A percentile compares a stretch with the other conserved stretches of the same genome.
Evolutionary conservation across 2,797 vertebrate species (phyloP).

Genomic region (Sciaenops ocellatus): DNA sequence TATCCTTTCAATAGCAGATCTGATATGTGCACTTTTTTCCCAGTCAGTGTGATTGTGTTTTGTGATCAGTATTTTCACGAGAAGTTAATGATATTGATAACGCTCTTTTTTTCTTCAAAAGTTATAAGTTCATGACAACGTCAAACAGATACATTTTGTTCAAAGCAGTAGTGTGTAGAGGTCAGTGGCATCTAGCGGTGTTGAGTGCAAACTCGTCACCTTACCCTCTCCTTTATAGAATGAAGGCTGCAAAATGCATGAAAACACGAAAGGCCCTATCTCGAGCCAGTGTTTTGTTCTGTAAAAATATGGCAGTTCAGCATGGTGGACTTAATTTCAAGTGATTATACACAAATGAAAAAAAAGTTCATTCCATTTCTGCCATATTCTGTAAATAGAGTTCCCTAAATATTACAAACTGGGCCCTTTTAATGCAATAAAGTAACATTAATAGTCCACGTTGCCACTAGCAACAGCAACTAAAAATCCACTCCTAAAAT

Average conservation of each 20-base stretch:
- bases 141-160: background rate
- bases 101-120: background rate
- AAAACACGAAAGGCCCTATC: too few species aligned
- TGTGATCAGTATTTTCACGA: background rate
- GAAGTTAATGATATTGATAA: background rate
- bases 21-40: background rate
- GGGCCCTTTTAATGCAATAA: too few species aligned
- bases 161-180: background rate
- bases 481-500: background rate
- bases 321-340: too few species aligned
- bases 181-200: too few species aligned
- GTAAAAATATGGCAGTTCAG: background rate
- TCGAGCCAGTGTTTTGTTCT: too few species aligned
- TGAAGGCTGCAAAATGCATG: too few species aligned
- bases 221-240: too few species aligned
- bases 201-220: too few species aligned
- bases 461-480: background rate
- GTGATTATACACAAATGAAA: too few species aligned
- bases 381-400: too few species aligned
- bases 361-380: too few species aligned
- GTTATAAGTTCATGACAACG: background rate
- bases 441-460: background rate
- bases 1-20: background rate
- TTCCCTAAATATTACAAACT: too few species aligned
- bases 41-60: background rate